Evolutionary conservation across 2,888 invertebrate species (phyloP), one percentile per base, ranked within the genome.

Genomic region (Clistopyga incitator): DNA sequence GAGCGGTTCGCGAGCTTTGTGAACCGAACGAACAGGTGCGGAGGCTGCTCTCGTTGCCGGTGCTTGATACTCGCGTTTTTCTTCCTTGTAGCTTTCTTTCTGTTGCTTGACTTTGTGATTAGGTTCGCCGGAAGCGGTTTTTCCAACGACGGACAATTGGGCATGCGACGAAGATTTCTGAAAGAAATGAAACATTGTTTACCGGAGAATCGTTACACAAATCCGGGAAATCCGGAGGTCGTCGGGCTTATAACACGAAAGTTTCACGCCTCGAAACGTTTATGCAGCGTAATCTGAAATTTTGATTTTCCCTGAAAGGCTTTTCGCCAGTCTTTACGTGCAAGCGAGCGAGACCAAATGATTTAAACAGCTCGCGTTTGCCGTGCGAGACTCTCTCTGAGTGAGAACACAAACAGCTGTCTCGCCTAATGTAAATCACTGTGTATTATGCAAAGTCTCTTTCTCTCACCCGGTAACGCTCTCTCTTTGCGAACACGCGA

Each of bases 351-450:
- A 68, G 77, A 68, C 45, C 68, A 23, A 68, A 80, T 72, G 80
- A 74, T 78, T 81, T 81, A 74, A 56, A 67, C 50, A 52, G 10
- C 61, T 59, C 68, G 67, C 68, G 74, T 82, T 34, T 72, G 78
- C 72, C 52, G 10, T 54, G 64, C 64, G 56, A 76, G 78, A 79
- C 78, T 82, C 71, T 82, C 71, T 76, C 76, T 18, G 71, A 82
- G 86, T 88, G 87, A 85, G 81, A 87, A 86, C 87, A 86, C 87
- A 88, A 87, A 87, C 88, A 87, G 87, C 84, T 87, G 86, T 82
- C 84, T 86, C 86, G 87, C 85, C 84, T 87, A 85, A 89, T 89
- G 89, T 88, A 88, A 89, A 89, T 88, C 87, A 82, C 70, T 89
- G 86, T 89, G 87, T 88, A 83, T 86, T 74, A 82, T 85, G 87